phyloP scores from a whole-genome alignment of 1,140 invertebrate species.

The Pygmarrhopalites habei region DNA sequence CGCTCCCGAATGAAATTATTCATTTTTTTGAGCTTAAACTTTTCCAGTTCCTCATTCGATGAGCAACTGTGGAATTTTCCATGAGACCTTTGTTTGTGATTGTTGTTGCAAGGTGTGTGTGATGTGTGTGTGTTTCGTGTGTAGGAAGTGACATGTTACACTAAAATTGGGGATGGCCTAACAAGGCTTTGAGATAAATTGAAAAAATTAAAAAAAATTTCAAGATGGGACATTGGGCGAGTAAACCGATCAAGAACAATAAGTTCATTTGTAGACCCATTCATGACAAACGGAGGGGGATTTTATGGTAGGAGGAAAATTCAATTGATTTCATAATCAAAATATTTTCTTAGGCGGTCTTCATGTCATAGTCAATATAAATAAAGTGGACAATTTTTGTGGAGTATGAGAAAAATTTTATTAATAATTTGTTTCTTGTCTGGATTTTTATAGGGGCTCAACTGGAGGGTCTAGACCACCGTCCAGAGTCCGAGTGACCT shows the following conservation, averaged over 20 bases:
- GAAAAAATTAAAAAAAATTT: too few species aligned
- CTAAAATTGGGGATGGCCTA: too few species aligned
- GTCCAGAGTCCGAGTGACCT: constrained; percentile 60
- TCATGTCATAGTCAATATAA: not conserved
- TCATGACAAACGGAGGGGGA: not conserved
- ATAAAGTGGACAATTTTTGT: not conserved
- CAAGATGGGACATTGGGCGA: not conserved
- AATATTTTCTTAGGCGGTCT: not conserved
- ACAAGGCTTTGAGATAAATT: too few species aligned
- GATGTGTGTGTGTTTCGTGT: too few species aligned
- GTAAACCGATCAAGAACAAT: constrained; percentile 3
- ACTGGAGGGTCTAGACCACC: constrained; percentile 41
- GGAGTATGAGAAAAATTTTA: not conserved
- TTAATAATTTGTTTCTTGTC: not conserved
- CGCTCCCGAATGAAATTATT: too few species aligned
- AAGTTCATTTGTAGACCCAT: constrained; percentile 3
- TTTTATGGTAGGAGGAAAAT: not conserved
- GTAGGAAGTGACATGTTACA: too few species aligned
- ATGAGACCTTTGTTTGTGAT: too few species aligned
- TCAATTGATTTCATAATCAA: not conserved
- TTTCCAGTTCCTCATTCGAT: too few species aligned
- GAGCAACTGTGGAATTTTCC: too few species aligned
- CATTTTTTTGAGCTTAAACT: too few species aligned
- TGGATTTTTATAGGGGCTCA: constrained; percentile 37
- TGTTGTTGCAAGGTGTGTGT: too few species aligned